Conservation (phyloP, 2,113 vertebrate species). For the Erythrocercus mccallii region DNA sequence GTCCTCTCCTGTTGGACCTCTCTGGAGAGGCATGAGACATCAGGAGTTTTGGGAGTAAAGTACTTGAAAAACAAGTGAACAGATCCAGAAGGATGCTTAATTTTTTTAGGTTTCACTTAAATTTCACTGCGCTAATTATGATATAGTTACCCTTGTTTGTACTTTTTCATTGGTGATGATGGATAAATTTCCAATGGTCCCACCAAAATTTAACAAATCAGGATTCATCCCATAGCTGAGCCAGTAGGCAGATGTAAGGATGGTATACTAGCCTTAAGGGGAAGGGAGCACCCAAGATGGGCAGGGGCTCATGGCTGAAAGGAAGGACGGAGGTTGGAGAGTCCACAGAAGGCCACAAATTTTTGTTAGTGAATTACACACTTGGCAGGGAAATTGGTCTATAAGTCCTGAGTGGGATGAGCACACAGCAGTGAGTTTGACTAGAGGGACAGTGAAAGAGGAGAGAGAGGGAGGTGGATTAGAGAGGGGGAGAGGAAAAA, state of each 20-base stretch:
- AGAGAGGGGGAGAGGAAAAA: too few species aligned
- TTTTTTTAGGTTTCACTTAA: background rate
- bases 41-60: background rate
- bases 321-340: rapidly evolving
- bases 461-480: background rate
- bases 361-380: background rate
- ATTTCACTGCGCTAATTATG: background rate
- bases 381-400: background rate
- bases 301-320: background rate
- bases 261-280: background rate
- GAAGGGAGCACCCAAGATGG: background rate
- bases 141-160: background rate
- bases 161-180: background rate
- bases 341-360: too few species aligned
- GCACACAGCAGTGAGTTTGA: background rate
- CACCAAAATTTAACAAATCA: background rate
- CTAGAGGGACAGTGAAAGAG: too few species aligned
- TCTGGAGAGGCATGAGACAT: background rate
- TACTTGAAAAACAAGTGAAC: background rate
- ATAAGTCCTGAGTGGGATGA: background rate
- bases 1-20: background rate
- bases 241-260: background rate
- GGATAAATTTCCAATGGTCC: background rate
- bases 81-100: background rate
- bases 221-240: background rate